Conservation (phyloP, 2,797 vertebrate genomes). For the Kryptopterus vitreolus region DNA sequence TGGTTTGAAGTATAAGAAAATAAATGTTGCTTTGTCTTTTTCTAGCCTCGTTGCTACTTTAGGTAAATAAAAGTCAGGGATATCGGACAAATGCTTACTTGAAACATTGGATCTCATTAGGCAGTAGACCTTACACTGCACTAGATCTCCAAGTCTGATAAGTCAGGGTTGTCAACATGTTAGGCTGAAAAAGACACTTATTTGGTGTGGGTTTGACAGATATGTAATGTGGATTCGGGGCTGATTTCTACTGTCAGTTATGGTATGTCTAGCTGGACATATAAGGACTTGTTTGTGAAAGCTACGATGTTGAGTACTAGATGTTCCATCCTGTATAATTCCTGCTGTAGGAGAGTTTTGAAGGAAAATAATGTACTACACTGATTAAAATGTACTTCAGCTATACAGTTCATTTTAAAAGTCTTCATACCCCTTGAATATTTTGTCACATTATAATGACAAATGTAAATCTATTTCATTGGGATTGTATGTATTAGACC, state of each 20-base stretch:
- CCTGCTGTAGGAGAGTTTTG: background rate
- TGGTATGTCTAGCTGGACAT: background rate
- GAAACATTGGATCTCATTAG: constrained; percentile 10
- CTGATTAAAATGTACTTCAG: background rate
- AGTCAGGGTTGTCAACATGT: background rate
- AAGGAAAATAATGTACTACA: background rate
- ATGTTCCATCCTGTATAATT: background rate
- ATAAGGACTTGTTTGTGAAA: background rate
- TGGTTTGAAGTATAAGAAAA: background rate
- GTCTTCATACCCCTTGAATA: too few species aligned
- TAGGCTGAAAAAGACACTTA: background rate
- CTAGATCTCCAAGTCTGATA: background rate
- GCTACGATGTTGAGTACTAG: background rate
- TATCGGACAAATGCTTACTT: constrained; percentile 8
- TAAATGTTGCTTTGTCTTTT: background rate
- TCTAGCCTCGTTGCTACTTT: background rate
- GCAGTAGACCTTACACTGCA: background rate
- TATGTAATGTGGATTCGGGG: background rate
- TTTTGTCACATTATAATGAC: too few species aligned
- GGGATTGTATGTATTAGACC: too few species aligned
- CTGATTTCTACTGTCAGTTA: background rate
- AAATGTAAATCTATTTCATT: too few species aligned
- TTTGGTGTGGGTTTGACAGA: background rate
- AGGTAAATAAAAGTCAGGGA: background rate
- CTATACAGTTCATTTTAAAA: too few species aligned